Evolutionary conservation across 1,140 invertebrate species (phyloP).

Genomic region (Polypedilum vanderplanki): DNA sequence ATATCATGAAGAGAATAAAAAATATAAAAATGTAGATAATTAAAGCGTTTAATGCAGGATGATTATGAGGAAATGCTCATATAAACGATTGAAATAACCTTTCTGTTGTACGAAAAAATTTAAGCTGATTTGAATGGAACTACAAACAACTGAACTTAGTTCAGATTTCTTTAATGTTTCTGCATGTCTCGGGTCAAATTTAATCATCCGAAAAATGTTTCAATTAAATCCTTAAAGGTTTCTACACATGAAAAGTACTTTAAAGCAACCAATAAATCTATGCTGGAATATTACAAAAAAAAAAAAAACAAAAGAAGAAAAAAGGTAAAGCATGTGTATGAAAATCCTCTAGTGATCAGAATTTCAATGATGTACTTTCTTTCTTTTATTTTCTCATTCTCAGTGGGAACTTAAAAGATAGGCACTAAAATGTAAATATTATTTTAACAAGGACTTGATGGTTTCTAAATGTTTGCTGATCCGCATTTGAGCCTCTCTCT

Average conservation of each 20-base stretch:
- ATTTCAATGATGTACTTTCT: neutral
- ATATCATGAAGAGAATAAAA: too few relatives aligned
- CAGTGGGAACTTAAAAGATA: neutral
- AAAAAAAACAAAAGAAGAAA: too few relatives aligned
- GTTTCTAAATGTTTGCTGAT: neutral
- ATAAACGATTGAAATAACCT: too few relatives aligned
- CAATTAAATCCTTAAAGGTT: neutral
- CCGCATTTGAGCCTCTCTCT: neutral
- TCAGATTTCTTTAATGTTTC: too few relatives aligned
- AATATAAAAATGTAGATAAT: neutral
- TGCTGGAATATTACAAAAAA: too few relatives aligned
- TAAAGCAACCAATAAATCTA: too few relatives aligned
- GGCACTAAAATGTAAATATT: neutral
- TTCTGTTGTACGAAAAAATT: too few relatives aligned
- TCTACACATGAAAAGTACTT: too few relatives aligned
- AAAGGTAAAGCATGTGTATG: too few relatives aligned
- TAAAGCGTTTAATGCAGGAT: neutral
- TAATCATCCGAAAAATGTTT: constrained; percentile 7
- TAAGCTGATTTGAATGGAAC: neutral
- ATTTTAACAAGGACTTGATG: constrained; percentile 5
- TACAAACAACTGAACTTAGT: neutral
- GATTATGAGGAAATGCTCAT: neutral
- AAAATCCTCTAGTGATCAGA: neutral
- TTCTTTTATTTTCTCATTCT: neutral
- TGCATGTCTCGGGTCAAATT: neutral